These are phyloP conservation scores for Silurus aristotelis DNA, from an alignment of 2,797 vertebrate species.

Conservation along the genomic window DNA sequence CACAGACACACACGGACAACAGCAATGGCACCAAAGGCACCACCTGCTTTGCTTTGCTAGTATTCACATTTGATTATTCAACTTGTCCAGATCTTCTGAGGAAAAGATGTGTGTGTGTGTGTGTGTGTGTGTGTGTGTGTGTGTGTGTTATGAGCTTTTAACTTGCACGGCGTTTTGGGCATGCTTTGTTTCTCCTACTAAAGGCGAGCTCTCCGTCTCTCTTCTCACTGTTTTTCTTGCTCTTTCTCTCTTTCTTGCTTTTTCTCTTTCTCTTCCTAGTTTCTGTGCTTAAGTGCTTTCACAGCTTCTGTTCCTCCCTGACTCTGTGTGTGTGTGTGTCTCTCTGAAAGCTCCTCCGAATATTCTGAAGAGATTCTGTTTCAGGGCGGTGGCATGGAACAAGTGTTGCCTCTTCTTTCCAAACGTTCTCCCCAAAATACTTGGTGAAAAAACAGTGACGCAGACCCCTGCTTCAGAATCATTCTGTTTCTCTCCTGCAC, in stretches of 20 bases:
- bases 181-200: conserved; percentile 71
- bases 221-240: conserved; percentile 11
- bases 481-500: conserved; percentile 63
- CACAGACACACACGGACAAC: conserved; percentile 12
- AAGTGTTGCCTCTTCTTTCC: conserved; percentile 96
- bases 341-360: conserved; percentile 87
- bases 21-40: neutral
- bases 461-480: conserved; percentile 94
- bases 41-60: conserved; percentile 60
- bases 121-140: conserved; percentile 40
- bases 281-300: conserved; percentile 53
- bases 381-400: conserved; percentile 99
- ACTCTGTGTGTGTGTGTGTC: conserved; percentile 72
- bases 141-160: conserved; percentile 73
- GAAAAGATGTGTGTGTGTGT: conserved; percentile 30
- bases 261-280: conserved; percentile 57
- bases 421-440: conserved; percentile 88
- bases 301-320: conserved; percentile 86
- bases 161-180: conserved; percentile 90
- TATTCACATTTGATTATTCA: conserved; percentile 8
- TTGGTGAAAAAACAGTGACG: conserved; percentile 77
- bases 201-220: conserved; percentile 55
- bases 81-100: neutral
- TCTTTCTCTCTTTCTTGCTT: conserved; percentile 63
- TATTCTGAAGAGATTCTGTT: conserved; percentile 99